Percentiles rank a stretch among this genome's conserved stretches.
phyloP scores from a whole-genome alignment of 2,113 vertebrate species.

The Bostrychus sinensis region DNA sequence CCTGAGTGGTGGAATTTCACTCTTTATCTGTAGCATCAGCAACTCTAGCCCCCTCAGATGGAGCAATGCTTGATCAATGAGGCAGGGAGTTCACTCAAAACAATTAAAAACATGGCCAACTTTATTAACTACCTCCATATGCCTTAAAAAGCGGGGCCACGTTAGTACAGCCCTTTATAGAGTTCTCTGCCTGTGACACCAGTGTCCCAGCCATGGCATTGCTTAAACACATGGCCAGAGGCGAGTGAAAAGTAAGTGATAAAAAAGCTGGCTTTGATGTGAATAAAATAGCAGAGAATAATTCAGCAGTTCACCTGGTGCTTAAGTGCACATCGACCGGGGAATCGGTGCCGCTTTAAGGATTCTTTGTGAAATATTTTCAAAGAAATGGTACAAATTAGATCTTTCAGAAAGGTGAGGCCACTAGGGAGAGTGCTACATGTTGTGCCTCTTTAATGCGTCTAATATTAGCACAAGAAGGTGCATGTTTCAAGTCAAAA shows the following conservation, averaged over 20 bases:
- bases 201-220: constrained; percentile 14
- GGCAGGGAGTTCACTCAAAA: no score
- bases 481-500: constrained; percentile 8
- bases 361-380: constrained; percentile 34
- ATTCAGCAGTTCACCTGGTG: constrained; percentile 48
- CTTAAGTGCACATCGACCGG: constrained; percentile 26
- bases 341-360: constrained; percentile 36
- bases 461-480: constrained; percentile 7
- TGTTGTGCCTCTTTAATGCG: constrained; percentile 3
- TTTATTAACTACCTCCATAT: not conserved
- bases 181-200: constrained; percentile 48
- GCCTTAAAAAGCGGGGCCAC: constrained; percentile 29
- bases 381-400: constrained; percentile 46
- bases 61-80: no score
- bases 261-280: constrained; percentile 64
- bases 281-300: constrained; percentile 41
- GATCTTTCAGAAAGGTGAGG: constrained; percentile 16
- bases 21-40: no score
- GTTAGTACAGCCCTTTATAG: constrained; percentile 25
- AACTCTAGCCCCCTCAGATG: no score
- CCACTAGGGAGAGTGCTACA: constrained; percentile 10
- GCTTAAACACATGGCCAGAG: constrained; percentile 56
- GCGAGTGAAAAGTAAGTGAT: constrained; percentile 43
- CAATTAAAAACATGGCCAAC: no score
- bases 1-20: no score